These are phyloP conservation scores for Romanomermis culicivorax DNA, from an alignment of 2,888 invertebrate species.

Conservation along the genomic window DNA sequence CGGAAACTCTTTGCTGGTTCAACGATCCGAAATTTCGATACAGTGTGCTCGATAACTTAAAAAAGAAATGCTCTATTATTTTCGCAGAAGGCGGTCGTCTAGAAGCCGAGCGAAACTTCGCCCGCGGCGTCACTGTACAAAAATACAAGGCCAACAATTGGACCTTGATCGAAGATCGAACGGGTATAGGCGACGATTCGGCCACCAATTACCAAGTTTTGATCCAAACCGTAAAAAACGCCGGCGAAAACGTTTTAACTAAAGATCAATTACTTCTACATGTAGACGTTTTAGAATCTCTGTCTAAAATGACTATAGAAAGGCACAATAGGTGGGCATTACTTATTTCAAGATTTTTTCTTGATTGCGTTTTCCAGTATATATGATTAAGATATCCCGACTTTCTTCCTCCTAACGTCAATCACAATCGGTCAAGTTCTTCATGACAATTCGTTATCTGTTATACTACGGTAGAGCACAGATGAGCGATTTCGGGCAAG, in stretches of 20 bases:
- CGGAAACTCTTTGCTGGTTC: too few species aligned
- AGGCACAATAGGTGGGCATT: slow-evolving; percentile 56
- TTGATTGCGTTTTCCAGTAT: too few species aligned
- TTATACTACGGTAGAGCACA: too few species aligned
- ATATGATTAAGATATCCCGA: too few species aligned
- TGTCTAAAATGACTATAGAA: slow-evolving; percentile 68
- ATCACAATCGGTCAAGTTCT: too few species aligned
- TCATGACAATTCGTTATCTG: too few species aligned
- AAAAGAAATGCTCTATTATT: neutral
- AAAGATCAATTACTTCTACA: slow-evolving; percentile 70
- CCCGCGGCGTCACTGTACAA: neutral
- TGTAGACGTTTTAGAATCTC: slow-evolving; percentile 51
- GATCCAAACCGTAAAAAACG: slow-evolving; percentile 20
- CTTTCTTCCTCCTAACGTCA: too few species aligned
- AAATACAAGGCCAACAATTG: neutral
- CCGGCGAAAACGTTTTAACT: slow-evolving; percentile 57
- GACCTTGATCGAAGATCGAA: neutral
- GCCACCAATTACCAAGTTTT: slow-evolving; percentile 15
- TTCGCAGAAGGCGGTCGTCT: neutral
- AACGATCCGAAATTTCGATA: too few species aligned
- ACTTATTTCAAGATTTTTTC: neutral
- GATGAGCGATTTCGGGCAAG: too few species aligned
- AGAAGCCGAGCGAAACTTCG: neutral
- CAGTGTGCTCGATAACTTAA: too few species aligned
- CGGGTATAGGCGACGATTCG: neutral